phyloP scores from a whole-genome alignment of 1,140 invertebrate genomes.

The Harpegnathos saltator region DNA sequence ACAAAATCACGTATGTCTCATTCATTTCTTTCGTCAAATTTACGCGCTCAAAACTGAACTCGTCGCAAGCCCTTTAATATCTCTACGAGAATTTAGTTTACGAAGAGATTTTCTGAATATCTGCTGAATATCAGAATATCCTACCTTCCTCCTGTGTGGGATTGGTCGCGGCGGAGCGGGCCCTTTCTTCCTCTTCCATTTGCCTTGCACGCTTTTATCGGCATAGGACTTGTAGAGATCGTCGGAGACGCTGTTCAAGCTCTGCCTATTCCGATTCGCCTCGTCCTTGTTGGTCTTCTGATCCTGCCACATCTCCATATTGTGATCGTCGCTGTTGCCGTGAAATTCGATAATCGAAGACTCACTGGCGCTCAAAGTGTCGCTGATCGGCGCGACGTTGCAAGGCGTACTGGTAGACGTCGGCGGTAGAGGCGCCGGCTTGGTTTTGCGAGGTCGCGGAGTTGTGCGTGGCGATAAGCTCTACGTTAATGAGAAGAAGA shows the following conservation, averaged over 20 bases:
- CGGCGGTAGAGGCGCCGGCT: constrained; percentile 87
- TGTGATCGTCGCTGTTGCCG: constrained; percentile 40
- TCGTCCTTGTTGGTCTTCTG: constrained; percentile 87
- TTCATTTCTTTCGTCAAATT: background rate
- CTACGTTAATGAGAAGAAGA: constrained; percentile 69
- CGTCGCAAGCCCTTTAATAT: background rate
- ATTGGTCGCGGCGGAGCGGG: constrained; percentile 93
- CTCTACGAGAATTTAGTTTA: background rate
- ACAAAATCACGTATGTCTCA: background rate
- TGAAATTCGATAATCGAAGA: constrained; percentile 68
- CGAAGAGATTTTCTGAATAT: background rate
- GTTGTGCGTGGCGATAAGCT: constrained; percentile 77
- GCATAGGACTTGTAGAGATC: constrained; percentile 71
- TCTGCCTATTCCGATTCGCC: constrained; percentile 87
- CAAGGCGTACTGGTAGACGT: constrained; percentile 75
- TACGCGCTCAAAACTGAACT: background rate
- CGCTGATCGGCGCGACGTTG: constrained; percentile 44
- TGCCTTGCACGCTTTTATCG: constrained; percentile 88
- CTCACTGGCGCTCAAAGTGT: constrained; percentile 59
- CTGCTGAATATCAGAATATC: constrained; percentile 13
- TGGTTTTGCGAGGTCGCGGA: constrained; percentile 84
- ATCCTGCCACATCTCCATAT: constrained; percentile 82
- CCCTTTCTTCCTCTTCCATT: constrained; percentile 92
- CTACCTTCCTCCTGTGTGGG: constrained; percentile 88
- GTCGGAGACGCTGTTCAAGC: constrained; percentile 69